phyloP scores from a whole-genome alignment of 2,888 invertebrate genomes.

The Amphipoea oculea region DNA sequence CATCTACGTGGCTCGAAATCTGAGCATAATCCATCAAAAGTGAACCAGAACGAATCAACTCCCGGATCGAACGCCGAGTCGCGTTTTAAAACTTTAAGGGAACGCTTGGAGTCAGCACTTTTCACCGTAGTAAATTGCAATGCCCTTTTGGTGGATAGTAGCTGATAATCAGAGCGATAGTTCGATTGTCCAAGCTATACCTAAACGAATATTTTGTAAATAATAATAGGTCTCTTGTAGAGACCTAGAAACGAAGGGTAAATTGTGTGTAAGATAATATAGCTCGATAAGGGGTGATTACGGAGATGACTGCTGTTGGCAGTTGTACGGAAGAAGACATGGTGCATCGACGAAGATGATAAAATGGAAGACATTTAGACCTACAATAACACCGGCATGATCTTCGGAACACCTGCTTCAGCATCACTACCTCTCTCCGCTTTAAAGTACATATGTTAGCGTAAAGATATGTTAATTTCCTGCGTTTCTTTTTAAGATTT shows the following conservation, averaged over 20 bases:
- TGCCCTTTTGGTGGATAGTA: background rate
- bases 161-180: background rate
- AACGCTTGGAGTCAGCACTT: slow-evolving; percentile 48
- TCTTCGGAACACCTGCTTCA: background rate
- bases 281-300: background rate
- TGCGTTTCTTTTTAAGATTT: slow-evolving; percentile 65
- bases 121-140: slow-evolving; percentile 62
- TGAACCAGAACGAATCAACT: slow-evolving; percentile 45
- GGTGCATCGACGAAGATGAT: background rate
- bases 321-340: background rate
- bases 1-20: slow-evolving; percentile 37
- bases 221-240: background rate
- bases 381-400: background rate
- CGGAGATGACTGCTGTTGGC: too few species aligned
- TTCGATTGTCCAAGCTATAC: background rate
- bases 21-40: slow-evolving; percentile 61
- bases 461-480: slow-evolving; percentile 29
- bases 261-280: background rate
- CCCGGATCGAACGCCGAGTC: slow-evolving; percentile 58
- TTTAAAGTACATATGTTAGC: background rate
- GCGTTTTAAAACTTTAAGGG: slow-evolving; percentile 57
- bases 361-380: background rate
- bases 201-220: background rate
- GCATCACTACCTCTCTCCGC: background rate
- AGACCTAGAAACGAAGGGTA: background rate